Base-by-base conservation (phyloP, 2,888 invertebrate species). In the Tuberolachnus salignus region DNA sequence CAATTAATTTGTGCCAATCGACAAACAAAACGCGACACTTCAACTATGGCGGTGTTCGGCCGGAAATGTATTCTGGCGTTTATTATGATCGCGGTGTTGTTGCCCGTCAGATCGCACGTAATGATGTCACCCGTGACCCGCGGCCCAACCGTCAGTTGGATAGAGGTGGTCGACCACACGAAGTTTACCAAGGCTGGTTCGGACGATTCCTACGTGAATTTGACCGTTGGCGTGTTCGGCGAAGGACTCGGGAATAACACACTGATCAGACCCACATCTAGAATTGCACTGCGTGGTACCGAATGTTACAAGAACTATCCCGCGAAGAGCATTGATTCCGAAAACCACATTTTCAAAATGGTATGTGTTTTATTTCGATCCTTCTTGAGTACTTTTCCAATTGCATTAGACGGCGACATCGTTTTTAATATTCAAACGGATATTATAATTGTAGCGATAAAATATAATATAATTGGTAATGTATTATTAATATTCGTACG, bases 111-210 rank as follows among this genome's bases (percentile, higher is more conserved):
- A 61, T 34, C 51, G 6, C 16, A 34, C 8, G 23, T 73, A 66
- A 26, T 51, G 16, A 11, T 66, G 3, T 49, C 78, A 11, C 26
- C n/a, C 3, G 49, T 3, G 3, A 34, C 3, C 6, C 34, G 34
- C 8, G 51, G 26, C 19, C n/a, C 57, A 11, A 49, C 81, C 34
- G 74, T 83, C 46, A 80, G 82, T 26, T 82, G 82, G 16, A 80
- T 83, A 23, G 71, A 81, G 70, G 74, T 83, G 53, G 71, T 83
- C 59, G 82, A 83, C 67, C 81, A 82, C 63, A 81, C 82, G 23
- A 59, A 64, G 61, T 53, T 82, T 70, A 80, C 69, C 64, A 80
- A 82, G 26, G 81, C 81, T 66, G 80, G 78, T 51, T 82, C 81
- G 34, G 51, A 71, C 57, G 72, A 61, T 23, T 21, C 61, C 11